Conservation (phyloP, 2,888 invertebrate genomes). For the Chironomus tentans region DNA sequence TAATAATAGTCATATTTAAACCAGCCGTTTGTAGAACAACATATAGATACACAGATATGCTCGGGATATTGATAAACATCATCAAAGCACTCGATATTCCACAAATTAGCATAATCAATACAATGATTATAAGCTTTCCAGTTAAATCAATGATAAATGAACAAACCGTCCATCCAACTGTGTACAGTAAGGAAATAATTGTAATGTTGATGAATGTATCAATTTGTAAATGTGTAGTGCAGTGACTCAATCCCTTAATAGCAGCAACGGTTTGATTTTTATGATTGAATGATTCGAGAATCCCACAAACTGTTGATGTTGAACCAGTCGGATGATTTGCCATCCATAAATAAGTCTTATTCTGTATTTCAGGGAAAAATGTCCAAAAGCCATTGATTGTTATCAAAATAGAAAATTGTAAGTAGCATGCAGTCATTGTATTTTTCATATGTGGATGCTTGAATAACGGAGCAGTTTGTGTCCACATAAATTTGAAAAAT, state of each 20-base stretch:
- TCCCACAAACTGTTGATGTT: constrained; percentile 11
- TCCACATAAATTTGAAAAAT: constrained; percentile 36
- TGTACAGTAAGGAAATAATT: neutral
- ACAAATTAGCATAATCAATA: neutral
- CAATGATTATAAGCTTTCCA: constrained; percentile 1
- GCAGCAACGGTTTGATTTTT: neutral
- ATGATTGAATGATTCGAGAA: neutral
- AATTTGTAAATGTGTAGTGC: neutral
- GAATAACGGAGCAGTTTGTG: constrained; percentile 38
- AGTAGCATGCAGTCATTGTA: constrained; percentile 35
- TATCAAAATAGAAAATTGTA: constrained; percentile 37
- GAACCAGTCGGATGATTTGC: neutral
- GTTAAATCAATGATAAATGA: constrained; percentile 3
- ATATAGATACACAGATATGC: constrained; percentile 33
- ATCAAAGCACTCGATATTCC: neutral
- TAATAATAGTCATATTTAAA: constrained; percentile 35
- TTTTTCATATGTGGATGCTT: constrained; percentile 33
- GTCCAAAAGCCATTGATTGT: constrained; percentile 38
- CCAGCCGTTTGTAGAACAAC: constrained; percentile 34
- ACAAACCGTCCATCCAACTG: neutral
- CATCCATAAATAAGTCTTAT: constrained; percentile 31
- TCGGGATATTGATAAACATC: neutral
- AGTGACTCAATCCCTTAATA: neutral
- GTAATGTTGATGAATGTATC: neutral
- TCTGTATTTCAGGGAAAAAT: constrained; percentile 39